A percentile compares a stretch with the other conserved stretches of the same genome.
phyloP scores from a whole-genome alignment of 1,140 invertebrate species.

The Drosophila bocqueti region DNA sequence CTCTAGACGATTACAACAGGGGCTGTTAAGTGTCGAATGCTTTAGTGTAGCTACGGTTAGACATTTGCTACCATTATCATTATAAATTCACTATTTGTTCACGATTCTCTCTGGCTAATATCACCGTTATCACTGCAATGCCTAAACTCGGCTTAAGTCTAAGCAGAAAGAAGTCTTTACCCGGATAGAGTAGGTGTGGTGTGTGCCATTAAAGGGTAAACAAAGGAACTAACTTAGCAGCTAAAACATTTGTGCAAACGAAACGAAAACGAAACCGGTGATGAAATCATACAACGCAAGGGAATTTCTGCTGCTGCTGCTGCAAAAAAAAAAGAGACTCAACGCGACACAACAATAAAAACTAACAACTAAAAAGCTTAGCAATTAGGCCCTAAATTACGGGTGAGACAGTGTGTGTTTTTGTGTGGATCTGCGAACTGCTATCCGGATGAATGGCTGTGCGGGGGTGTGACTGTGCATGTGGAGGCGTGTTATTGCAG shows the following conservation, averaged over 20 bases:
- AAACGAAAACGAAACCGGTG: constrained; percentile 44
- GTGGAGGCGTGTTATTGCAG: constrained; percentile 46
- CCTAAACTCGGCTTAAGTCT: constrained; percentile 68
- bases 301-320: constrained; percentile 1
- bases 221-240: constrained; percentile 49
- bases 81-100: constrained; percentile 79
- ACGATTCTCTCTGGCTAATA: constrained; percentile 76
- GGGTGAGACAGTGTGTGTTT: constrained; percentile 51
- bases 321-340: constrained; percentile 47
- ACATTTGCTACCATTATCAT: constrained; percentile 55
- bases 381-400: constrained; percentile 59
- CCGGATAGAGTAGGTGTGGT: constrained; percentile 33
- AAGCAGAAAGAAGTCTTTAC: constrained; percentile 71
- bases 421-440: constrained; percentile 42
- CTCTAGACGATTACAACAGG: constrained; percentile 47
- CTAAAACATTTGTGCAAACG: constrained; percentile 30
- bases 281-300: constrained; percentile 40
- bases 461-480: constrained; percentile 47
- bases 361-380: constrained; percentile 62
- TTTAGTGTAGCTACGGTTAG: constrained; percentile 28
- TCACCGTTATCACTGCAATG: constrained; percentile 77
- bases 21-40: constrained; percentile 31
- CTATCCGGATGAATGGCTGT: constrained; percentile 39
- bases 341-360: constrained; percentile 73
- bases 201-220: constrained; percentile 62